phyloP scores from a whole-genome alignment of 2,888 invertebrate genomes.

The Ophion slaviceki region DNA sequence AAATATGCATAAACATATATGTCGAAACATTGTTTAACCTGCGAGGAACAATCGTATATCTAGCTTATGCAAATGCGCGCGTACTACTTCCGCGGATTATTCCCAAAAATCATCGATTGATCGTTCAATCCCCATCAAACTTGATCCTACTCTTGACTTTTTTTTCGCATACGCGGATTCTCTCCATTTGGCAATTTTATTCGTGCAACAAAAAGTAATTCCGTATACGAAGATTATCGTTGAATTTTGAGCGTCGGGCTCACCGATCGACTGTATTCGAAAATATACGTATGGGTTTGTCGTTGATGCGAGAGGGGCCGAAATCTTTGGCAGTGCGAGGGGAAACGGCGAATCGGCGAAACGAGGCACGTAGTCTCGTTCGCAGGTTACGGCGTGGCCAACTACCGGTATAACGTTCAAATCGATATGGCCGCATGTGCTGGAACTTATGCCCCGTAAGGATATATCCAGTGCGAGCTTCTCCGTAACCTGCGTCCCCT shows the following conservation, averaged over 20 bases:
- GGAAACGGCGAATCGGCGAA: constrained; percentile 38
- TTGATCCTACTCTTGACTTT: neutral
- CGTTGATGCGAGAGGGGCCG: no score
- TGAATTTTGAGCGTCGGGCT: neutral
- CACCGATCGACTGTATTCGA: neutral
- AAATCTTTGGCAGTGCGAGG: constrained; percentile 28
- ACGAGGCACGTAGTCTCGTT: constrained; percentile 60
- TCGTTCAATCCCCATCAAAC: neutral
- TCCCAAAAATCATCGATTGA: neutral
- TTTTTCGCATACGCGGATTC: neutral
- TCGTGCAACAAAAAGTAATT: neutral
- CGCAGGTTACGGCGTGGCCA: constrained; percentile 44
- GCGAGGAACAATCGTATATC: constrained; percentile 3
- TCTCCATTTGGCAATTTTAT: neutral
- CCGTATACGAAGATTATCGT: neutral
- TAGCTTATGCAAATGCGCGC: neutral
- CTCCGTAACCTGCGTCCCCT: constrained; percentile 19
- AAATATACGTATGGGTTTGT: neutral
- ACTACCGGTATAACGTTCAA: constrained; percentile 45
- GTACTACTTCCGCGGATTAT: neutral
- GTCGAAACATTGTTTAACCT: neutral
- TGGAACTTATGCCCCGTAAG: constrained; percentile 51
- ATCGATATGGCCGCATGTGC: constrained; percentile 62
- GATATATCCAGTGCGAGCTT: constrained; percentile 49
- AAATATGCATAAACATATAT: neutral